phyloP scores from a whole-genome alignment of 2,797 vertebrate species.

The Acrossocheilus fasciatus region DNA sequence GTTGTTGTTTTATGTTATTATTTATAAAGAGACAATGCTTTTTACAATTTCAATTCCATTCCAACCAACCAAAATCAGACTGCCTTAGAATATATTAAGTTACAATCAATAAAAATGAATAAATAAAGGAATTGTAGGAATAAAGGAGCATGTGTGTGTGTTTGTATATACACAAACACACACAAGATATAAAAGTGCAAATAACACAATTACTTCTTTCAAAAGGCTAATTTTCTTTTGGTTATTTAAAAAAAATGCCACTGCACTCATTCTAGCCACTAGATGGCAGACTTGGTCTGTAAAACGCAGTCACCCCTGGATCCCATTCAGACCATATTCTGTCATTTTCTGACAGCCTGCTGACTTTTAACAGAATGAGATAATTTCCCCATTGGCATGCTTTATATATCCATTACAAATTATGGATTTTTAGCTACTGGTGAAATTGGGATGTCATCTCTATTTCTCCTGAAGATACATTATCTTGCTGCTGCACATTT shows the following conservation, averaged over 20 bases:
- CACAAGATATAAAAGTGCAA: background rate
- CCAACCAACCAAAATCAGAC: background rate
- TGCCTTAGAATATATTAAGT: background rate
- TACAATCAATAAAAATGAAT: background rate
- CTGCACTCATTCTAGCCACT: conserved; percentile 65
- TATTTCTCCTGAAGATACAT: conserved; percentile 41
- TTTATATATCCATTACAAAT: conserved; percentile 50
- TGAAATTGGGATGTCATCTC: conserved; percentile 51
- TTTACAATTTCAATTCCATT: background rate
- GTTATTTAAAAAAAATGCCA: background rate
- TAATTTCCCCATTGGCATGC: conserved; percentile 54
- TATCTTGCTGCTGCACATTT: conserved; percentile 43
- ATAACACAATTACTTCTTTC: background rate
- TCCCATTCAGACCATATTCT: conserved; percentile 37
- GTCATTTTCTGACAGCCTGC: conserved; percentile 53
- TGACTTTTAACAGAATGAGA: conserved; percentile 49
- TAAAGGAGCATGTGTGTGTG: too few relatives aligned
- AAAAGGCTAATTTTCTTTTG: background rate
- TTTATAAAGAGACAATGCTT: background rate
- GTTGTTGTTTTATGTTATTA: background rate
- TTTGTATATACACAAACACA: too few relatives aligned
- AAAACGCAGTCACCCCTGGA: conserved; percentile 56
- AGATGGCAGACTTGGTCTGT: conserved; percentile 81
- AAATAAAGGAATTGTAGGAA: background rate
- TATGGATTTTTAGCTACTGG: conserved; percentile 53